Evolutionary conservation across 2,113 vertebrate species (phyloP), one percentile per base, ranked within the genome.

Genomic region (Lasiurus cinereus): DNA sequence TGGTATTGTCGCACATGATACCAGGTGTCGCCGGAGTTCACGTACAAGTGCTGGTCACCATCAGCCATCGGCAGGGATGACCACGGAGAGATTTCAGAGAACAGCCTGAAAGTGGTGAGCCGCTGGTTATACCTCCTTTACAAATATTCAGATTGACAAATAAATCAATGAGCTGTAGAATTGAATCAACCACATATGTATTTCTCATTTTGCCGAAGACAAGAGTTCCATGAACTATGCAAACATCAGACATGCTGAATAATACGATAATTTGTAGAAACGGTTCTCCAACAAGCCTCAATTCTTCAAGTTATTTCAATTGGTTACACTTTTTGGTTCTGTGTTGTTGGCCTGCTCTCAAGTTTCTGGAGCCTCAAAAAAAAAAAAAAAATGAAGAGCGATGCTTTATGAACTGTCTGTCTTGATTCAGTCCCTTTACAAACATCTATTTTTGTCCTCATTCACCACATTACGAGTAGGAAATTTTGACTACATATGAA

Each of bases 401-500:
- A 15, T 16, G 27, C 24, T 72, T 59, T 78, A 43, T 85, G 67
- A n/a, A 66, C 7, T 70, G 36, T 70, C 31, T 84, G 67, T 70
- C 78, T 72, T 39, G 50, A 90, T 33, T 54, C 18, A 50, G 10
- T 64, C 64, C 62, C 27, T 83, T 79, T 78, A 36, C 27, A 78
- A 59, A 85, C 64, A 72, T 78, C 52, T 85, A 72, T 85, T 90
- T 90, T 90, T 52, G 46, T 84, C 52, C 5, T 70, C 72, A 29
- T 39, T 78, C 64, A 43, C 27, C 43, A 64, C 43, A 64, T 54
- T 64, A 36, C 67, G 54, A 88, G 67, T 72, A 78, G n/a, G 52
- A 78, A 90, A 70, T 59, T 70, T 84, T 90, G 70, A 27, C n/a
- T 94, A 21, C 13, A 85, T 15, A 27, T 13, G 12, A 94, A 86